Evolutionary conservation across 2,113 vertebrate genomes (phyloP).

Genomic region (Nansenia antarctica): DNA sequence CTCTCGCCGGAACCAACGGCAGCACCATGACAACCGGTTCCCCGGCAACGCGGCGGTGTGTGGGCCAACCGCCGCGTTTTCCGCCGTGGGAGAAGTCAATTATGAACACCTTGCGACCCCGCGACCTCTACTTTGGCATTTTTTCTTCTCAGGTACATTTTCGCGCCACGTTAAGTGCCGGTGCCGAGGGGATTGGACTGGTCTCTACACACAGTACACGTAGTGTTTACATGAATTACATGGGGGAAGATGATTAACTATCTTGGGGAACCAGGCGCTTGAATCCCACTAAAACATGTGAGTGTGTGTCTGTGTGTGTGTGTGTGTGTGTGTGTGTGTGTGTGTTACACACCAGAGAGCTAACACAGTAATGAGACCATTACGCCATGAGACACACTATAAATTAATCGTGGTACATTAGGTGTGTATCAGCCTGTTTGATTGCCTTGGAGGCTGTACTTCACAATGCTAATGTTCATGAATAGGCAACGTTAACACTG

Average conservation of each 20-base stretch:
- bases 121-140: too few species aligned
- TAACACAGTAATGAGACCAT: neutral
- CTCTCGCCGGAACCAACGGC: too few species aligned
- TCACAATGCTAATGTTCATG: neutral
- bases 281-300: neutral
- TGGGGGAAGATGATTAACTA: neutral
- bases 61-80: too few species aligned
- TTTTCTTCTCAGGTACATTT: too few species aligned
- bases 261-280: neutral
- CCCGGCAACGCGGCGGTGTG: too few species aligned
- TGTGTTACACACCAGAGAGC: neutral
- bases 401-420: neutral
- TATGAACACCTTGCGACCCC: too few species aligned
- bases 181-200: too few species aligned
- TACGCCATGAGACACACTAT: neutral
- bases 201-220: too few species aligned
- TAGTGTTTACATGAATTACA: neutral
- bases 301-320: neutral
- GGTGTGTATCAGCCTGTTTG: neutral
- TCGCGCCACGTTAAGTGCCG: too few species aligned
- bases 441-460: neutral
- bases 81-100: too few species aligned
- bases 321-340: neutral
- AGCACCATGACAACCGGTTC: slow-evolving; percentile 13
- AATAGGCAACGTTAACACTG: neutral